Percentiles rank a stretch among this genome's conserved stretches.
These are phyloP conservation scores for Anagrus nilaparvatae DNA, from an alignment of 1,140 invertebrate genomes.

Conservation along the genomic window DNA sequence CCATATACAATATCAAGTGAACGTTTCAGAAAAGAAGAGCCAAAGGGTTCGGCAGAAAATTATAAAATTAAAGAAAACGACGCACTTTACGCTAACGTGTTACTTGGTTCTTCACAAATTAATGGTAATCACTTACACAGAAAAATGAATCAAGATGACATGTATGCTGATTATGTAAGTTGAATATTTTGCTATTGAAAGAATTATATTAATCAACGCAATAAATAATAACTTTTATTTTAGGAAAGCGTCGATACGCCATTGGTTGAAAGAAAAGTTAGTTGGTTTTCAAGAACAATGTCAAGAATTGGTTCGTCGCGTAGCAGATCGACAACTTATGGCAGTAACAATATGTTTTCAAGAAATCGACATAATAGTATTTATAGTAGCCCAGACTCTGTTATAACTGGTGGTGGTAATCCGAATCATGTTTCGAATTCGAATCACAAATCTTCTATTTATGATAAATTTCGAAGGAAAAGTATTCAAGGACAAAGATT, in stretches of 20 bases:
- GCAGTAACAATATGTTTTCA: slow-evolving; percentile 61
- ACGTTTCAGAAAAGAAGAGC: slow-evolving; percentile 68
- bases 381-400: slow-evolving; percentile 66
- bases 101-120: slow-evolving; percentile 30
- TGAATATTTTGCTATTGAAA: too few relatives aligned
- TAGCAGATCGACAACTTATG: slow-evolving; percentile 73
- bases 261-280: slow-evolving; percentile 64
- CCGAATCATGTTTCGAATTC: slow-evolving; percentile 36
- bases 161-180: slow-evolving; percentile 79
- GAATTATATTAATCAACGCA: slow-evolving; percentile 8
- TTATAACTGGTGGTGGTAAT: neutral
- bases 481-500: slow-evolving; percentile 58
- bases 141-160: slow-evolving; percentile 59
- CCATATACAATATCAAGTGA: slow-evolving; percentile 79
- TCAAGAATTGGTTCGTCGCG: slow-evolving; percentile 71
- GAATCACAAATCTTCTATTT: slow-evolving; percentile 64
- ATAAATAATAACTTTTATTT: slow-evolving; percentile 13
- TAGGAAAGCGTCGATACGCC: slow-evolving; percentile 83
- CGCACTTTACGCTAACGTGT: slow-evolving; percentile 66
- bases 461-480: slow-evolving; percentile 68
- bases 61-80: slow-evolving; percentile 76
- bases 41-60: slow-evolving; percentile 72
- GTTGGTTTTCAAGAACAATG: slow-evolving; percentile 75
- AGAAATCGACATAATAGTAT: slow-evolving; percentile 62
- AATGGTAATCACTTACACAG: slow-evolving; percentile 39